Evolutionary conservation across 1,140 invertebrate species (phyloP).

Genomic region (Aphelenchoides avenae): DNA sequence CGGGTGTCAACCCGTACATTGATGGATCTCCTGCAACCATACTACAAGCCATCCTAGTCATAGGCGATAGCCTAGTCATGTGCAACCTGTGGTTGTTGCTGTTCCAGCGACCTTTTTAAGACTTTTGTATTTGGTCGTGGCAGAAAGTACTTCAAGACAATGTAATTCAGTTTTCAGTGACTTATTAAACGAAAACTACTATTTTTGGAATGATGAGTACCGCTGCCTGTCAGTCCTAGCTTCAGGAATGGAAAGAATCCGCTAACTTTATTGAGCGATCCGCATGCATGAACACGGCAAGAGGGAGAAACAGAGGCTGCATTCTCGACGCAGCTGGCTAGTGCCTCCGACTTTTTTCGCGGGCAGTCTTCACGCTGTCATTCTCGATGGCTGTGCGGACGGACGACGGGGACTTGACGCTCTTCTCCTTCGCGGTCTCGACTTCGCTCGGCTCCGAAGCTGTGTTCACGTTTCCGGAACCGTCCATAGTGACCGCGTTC

Average conservation of each 20-base stretch:
- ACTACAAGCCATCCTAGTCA: too few species aligned
- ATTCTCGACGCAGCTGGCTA: not conserved
- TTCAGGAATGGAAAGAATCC: not conserved
- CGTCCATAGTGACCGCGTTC: slow-evolving; percentile 14
- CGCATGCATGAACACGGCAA: not conserved
- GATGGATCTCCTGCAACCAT: too few species aligned
- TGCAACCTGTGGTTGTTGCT: too few species aligned
- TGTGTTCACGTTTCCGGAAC: not conserved
- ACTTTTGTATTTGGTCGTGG: too few species aligned
- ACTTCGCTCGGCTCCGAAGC: not conserved
- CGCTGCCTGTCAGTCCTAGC: not conserved
- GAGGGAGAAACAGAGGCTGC: not conserved
- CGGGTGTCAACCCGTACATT: too few species aligned
- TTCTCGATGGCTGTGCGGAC: slow-evolving; percentile 1
- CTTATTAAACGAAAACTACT: too few species aligned
- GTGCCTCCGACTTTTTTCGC: slow-evolving; percentile 7
- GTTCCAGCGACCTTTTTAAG: too few species aligned
- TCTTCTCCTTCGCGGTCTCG: slow-evolving; percentile 1
- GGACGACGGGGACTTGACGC: not conserved
- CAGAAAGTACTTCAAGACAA: too few species aligned
- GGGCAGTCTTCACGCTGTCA: not conserved
- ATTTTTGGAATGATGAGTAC: too few species aligned
- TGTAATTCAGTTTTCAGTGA: too few species aligned
- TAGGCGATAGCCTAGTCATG: too few species aligned
- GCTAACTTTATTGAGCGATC: not conserved